A percentile compares a stretch with the other conserved stretches of the same genome.
These are phyloP conservation scores for Drosophila sechellia DNA, from an alignment of 1,140 invertebrate genomes.

Conservation along the genomic window DNA sequence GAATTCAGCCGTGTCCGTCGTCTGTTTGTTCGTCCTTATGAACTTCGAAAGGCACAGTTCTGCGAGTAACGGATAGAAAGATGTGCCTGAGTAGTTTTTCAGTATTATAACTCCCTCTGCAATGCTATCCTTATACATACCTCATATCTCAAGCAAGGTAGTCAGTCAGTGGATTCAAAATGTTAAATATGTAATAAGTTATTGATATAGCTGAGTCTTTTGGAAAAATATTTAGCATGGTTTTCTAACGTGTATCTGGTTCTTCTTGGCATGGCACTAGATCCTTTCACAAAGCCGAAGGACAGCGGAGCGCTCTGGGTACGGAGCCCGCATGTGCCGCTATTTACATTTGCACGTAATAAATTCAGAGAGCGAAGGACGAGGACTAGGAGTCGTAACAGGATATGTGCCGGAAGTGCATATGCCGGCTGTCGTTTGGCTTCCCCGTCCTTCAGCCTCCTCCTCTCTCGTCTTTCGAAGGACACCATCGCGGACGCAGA, in stretches of 20 bases:
- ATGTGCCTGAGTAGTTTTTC: too few relatives aligned
- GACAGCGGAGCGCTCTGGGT: slow-evolving; percentile 3
- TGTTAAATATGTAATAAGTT: neutral
- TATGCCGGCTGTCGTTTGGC: slow-evolving; percentile 58
- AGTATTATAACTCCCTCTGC: too few relatives aligned
- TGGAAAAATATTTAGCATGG: neutral
- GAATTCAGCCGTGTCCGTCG: too few relatives aligned
- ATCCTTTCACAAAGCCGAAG: neutral
- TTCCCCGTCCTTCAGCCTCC: neutral
- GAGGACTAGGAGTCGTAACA: slow-evolving; percentile 42
- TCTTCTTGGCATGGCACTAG: slow-evolving; percentile 30
- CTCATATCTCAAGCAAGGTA: too few relatives aligned
- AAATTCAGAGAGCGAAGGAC: slow-evolving; percentile 61
- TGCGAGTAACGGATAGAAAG: too few relatives aligned
- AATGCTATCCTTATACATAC: too few relatives aligned
- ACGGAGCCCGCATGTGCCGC: slow-evolving; percentile 68
- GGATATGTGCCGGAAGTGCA: slow-evolving; percentile 75
- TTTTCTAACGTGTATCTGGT: slow-evolving; percentile 15
- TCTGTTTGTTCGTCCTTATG: too few relatives aligned
- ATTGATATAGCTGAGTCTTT: neutral
- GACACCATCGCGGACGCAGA: neutral
- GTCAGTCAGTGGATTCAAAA: neutral
- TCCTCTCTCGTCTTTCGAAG: too few relatives aligned
- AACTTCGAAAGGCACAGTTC: too few relatives aligned
- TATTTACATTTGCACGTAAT: slow-evolving; percentile 84